phyloP scores from a whole-genome alignment of 2,113 vertebrate species.

The Ageneiosus marmoratus region DNA sequence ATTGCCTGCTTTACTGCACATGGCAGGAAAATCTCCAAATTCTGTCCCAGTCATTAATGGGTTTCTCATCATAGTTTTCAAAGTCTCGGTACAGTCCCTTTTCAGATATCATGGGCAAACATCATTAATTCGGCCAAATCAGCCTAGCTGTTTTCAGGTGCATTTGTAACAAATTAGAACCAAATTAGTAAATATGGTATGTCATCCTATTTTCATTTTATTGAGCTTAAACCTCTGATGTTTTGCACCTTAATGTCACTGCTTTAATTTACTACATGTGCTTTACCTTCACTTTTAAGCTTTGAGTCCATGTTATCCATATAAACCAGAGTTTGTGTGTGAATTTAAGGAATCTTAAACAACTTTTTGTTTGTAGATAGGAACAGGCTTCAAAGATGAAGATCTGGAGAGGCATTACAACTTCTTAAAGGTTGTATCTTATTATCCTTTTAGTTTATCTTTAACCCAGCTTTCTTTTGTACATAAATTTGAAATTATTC shows the following conservation, averaged over 20 bases:
- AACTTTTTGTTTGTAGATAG: conserved; percentile 73
- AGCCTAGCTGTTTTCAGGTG: neutral
- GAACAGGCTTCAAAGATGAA: conserved; percentile 90
- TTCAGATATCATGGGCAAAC: neutral
- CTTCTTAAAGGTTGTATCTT: conserved; percentile 84
- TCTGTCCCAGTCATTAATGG: no score
- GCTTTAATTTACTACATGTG: neutral
- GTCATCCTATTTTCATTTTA: neutral
- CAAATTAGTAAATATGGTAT: neutral
- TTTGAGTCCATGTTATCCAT: neutral
- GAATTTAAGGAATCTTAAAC: conserved; percentile 32
- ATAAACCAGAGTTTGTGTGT: neutral
- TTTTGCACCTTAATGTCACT: neutral
- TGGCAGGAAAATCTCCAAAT: no score
- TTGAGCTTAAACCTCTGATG: neutral
- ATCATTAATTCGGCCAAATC: neutral
- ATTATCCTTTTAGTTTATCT: neutral
- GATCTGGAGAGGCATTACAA: conserved; percentile 82
- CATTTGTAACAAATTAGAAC: neutral
- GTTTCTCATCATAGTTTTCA: no score
- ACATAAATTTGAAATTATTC: neutral
- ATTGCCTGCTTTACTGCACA: no score
- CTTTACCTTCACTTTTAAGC: neutral
- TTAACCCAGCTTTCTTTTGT: neutral
- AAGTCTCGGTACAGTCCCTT: neutral